These are phyloP conservation scores for Leucophenga maculata DNA, from an alignment of 2,888 invertebrate species.

Conservation along the genomic window DNA sequence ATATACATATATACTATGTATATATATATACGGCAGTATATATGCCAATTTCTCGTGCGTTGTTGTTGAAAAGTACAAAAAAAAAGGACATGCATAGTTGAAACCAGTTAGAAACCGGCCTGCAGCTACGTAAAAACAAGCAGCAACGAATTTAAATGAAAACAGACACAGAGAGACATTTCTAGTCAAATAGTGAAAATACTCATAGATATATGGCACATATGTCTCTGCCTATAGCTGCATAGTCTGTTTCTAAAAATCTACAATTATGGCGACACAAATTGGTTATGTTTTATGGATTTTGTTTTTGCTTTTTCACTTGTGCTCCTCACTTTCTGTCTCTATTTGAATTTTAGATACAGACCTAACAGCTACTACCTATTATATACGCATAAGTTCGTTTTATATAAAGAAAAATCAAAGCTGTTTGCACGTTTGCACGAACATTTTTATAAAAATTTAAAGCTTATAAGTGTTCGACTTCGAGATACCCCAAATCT, in stretches of 20 bases:
- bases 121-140: conserved; percentile 4
- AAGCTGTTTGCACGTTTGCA: too few species aligned
- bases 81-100: conserved; percentile 14
- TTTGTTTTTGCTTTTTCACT: not conserved
- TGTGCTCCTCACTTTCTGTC: not conserved
- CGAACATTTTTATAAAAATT: too few species aligned
- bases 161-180: conserved; percentile 2
- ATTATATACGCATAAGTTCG: too few species aligned
- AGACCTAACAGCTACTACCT: too few species aligned
- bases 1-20: conserved; percentile 19
- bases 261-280: conserved; percentile 66
- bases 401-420: too few species aligned
- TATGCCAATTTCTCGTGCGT: conserved; percentile 42
- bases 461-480: too few species aligned
- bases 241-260: conserved; percentile 39
- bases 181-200: too few species aligned
- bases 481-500: too few species aligned
- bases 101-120: conserved; percentile 16
- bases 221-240: conserved; percentile 22
- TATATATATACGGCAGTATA: too few species aligned
- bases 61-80: not conserved
- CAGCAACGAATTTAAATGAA: not conserved
- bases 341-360: too few species aligned
- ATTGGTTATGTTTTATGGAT: conserved; percentile 60
- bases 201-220: conserved; percentile 3